Evolutionary conservation across 1,140 invertebrate species (phyloP), one percentile per base, ranked within the genome.

Genomic region (Heliconius hermathena): DNA sequence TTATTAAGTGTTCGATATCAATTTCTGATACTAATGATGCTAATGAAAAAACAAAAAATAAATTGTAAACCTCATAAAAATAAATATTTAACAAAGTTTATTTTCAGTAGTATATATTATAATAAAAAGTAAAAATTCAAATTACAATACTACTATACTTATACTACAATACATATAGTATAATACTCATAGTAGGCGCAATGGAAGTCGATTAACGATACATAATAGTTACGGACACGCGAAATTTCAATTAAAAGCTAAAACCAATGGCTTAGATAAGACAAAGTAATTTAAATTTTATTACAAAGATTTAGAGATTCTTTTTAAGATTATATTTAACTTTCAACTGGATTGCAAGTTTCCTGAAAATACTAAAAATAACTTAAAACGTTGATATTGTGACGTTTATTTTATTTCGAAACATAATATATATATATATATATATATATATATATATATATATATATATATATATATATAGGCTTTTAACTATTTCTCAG

Each of bases 211-310:
- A 84, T 84, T 84, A 84, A 79, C 81, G 54, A 76, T 82, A 77
- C 79, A 76, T 84, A 84, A 84, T 84, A 77, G 79, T 80, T 76
- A 74, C 73, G 79, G 73, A 82, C 83, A 84, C 83, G 83, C 83
- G 79, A 84, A 82, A 74, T 81, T 84, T 84, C 83, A 84, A 84
- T 84, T 84, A 82, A 77, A 80, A 79, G 71, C 38, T 74, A 71
- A 76, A 76, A 73, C 71, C 71, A 78, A 73, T 18, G 71, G 46
- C 73, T 73, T 73, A 38, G 76, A 75, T 33, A 38, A 54, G 71
- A 79, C 41, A 38, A 71, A 26, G 52, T 60, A 79, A 79, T 73
- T 66, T 74, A 60, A 79, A 73, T 54, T 38, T 29, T 80, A 80
- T 76, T 80, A n/a, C 22, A 57, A 72, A 18, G 16, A 2, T 1